Base-by-base conservation (phyloP, 1,140 invertebrate species). In the Papilio dardanus region DNA sequence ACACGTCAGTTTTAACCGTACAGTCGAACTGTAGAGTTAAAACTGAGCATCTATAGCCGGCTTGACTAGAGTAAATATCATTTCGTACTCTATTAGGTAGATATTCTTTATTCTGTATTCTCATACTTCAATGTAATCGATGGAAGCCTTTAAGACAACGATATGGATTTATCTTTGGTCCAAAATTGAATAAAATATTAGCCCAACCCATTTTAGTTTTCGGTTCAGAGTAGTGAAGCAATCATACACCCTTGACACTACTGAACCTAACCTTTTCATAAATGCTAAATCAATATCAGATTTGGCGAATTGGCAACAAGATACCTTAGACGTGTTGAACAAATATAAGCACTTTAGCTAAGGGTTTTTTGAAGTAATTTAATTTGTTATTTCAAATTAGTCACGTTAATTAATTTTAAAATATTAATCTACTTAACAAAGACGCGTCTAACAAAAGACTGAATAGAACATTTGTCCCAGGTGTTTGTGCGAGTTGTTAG, bases 371-470 rank as follows among this genome's bases (percentile, higher is more conserved):
- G 12, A 19, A 54, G 21, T 54, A 54, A 54, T 1, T 21, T 54
- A 54, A 10, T 37, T 54, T 54, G 50, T 54, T 24, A 54, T 54
- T 54, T 54, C 24, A 54, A 54, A 54, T 54, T 54, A 6, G 50
- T 24, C 8, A 54, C 50, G 50, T 54, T 4, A 12, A 7, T 54
- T 19, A 10, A 54, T 54, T n/a, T 62, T 66, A 16, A 33, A 66
- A 31, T 66, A 66, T 33, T 7, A 66, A 28, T 65, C 33, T 67
- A 50, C n/a, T 62, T 62, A 62, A 62, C 54, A 62, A 62, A 62
- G 54, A 62, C 54, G 10, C 7, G 35, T 69, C 33, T 10, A 40
- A 69, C 35, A 69, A 69, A 40, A 21, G 67, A 19, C n/a, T 40
- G 33, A 6, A 42, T 21, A 24, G 10, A 69, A 8, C 67, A 69